Evolutionary conservation across 1,140 invertebrate species (phyloP), one percentile per base, ranked within the genome.

Genomic region (Aphaenogaster ashmeadi): DNA sequence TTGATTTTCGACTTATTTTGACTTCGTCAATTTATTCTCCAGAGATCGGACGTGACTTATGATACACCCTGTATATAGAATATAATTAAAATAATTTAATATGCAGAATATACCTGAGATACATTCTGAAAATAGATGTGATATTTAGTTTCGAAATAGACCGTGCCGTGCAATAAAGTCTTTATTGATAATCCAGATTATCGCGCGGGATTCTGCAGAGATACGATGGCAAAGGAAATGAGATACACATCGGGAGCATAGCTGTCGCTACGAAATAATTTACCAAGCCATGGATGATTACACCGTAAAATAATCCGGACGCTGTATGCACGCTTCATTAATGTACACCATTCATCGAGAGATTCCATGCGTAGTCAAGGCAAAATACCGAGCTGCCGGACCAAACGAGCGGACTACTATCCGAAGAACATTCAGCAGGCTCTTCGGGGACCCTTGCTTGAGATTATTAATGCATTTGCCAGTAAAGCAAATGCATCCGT

Each of bases 401-500:
- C 47, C 36, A 54, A 81, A 69, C 78, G 64, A 71, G 50, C 50
- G 33, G 52, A 74, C 38, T 81, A 21, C 58, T 64, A 50, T n/a
- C 47, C 38, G 47, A 71, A 44, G 64, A 56, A 71, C 36, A 33
- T 60, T 81, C 78, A 71, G n/a, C 66, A 38, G n/a, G 27, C 64
- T 69, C 78, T 71, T 81, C 33, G 64, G 36, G 36, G 64, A 71
- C 13, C 21, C 69, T 50, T 62, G 44, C 54, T 21, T 50, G 54
- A 60, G 54, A 84, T 84, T 75, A 84, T 84, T 84, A 84, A 75
- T 50, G 69, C 69, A 69, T 69, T 69, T 69, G 69, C 80, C 33
- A 56, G 27, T 44, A 75, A 75, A 84, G 80, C 80, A 75, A 75
- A 75, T 84, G 41, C 69, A 60, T 84, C 44, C 69, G 80, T 75